These are phyloP conservation scores for Balaenoptera acutorostrata DNA, from an alignment of 2,113 vertebrate genomes.

Conservation along the genomic window DNA sequence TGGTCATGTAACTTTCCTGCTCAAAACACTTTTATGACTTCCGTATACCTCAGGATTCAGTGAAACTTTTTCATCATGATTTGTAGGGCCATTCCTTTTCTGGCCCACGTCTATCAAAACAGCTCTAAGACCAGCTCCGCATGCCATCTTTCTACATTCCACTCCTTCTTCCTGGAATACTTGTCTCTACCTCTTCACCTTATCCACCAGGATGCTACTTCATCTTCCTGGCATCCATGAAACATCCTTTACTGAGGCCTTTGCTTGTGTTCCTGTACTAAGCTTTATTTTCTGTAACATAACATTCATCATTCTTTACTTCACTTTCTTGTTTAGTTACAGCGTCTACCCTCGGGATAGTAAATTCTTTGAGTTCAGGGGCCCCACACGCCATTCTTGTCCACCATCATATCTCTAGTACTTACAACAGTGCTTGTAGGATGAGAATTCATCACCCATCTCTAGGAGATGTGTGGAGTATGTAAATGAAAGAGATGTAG, in stretches of 20 bases:
- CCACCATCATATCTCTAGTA: background rate
- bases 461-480: background rate
- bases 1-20: background rate
- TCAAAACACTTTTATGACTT: background rate
- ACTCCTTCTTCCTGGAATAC: background rate
- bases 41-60: background rate
- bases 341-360: background rate
- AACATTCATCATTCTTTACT: background rate
- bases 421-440: background rate
- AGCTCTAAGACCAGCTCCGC: background rate
- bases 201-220: fast-evolving
- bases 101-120: background rate
- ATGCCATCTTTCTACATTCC: fast-evolving
- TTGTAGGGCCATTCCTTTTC: background rate
- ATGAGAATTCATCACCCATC: background rate
- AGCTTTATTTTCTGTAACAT: background rate
- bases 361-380: background rate
- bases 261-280: background rate
- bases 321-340: background rate
- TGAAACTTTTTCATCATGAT: background rate
- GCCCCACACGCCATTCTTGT: background rate
- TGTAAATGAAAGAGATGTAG: background rate
- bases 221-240: background rate
- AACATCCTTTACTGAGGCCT: background rate
- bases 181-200: background rate